Percentiles rank a stretch among this genome's conserved stretches.
phyloP scores from a whole-genome alignment of 2,888 invertebrate species.

The Torymus auratus region DNA sequence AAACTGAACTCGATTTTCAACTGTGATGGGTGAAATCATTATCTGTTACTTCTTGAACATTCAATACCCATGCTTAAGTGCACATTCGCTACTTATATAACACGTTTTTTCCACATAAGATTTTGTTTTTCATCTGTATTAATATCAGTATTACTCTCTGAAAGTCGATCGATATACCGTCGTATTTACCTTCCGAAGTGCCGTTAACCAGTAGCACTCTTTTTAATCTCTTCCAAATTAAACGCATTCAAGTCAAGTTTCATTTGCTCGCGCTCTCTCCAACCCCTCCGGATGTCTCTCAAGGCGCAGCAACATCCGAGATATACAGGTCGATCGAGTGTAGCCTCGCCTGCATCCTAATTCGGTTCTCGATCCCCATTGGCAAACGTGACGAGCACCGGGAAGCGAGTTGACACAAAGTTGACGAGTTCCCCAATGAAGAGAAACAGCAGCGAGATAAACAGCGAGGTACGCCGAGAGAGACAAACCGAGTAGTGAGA shows the following conservation, averaged over 20 bases:
- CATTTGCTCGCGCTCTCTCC: neutral
- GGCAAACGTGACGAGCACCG: constrained; percentile 33
- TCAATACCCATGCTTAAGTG: no score
- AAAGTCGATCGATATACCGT: no score
- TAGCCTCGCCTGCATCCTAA: constrained; percentile 28
- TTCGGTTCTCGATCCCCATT: constrained; percentile 16
- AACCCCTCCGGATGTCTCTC: no score
- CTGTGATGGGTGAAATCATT: no score
- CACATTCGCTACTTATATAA: no score
- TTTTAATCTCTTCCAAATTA: neutral
- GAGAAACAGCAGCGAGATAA: constrained; percentile 27
- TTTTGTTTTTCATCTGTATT: no score
- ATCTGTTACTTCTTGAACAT: no score
- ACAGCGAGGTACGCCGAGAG: constrained; percentile 1
- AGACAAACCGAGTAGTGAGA: neutral
- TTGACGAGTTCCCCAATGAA: constrained; percentile 38
- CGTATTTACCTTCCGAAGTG: no score
- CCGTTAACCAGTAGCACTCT: neutral
- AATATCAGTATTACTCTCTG: no score
- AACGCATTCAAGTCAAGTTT: neutral
- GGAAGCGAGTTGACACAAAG: constrained; percentile 26
- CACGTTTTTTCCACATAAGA: no score
- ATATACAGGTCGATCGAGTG: constrained; percentile 10
- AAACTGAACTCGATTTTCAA: no score
- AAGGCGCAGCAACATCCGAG: no score